Conservation (phyloP, 1,140 invertebrate species). For the Delia radicum region DNA sequence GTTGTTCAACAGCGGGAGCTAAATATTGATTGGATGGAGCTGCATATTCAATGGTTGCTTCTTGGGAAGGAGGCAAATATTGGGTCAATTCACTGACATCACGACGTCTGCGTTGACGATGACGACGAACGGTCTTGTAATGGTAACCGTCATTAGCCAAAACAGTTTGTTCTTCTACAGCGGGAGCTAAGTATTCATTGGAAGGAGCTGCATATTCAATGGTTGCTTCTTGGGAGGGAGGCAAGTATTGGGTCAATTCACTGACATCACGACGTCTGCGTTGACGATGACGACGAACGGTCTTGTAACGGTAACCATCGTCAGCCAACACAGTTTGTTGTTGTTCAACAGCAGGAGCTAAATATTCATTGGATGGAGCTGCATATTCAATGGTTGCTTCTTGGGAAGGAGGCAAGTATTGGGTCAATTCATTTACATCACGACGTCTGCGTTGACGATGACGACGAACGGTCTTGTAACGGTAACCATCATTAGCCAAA, state of each 20-base stretch:
- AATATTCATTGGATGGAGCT: conserved; percentile 8
- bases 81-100: conserved; percentile 39
- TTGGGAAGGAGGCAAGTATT: conserved; percentile 35
- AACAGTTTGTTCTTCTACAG: conserved; percentile 24
- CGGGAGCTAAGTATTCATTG: conserved; percentile 37
- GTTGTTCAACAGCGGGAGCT: conserved; percentile 8
- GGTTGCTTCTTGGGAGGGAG: conserved; percentile 33
- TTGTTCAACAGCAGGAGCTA: conserved; percentile 17
- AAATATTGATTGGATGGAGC: conserved; percentile 14
- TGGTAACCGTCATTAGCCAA: conserved; percentile 35
- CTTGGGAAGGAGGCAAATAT: conserved; percentile 38
- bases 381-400: neutral
- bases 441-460: conserved; percentile 25
- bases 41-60: conserved; percentile 30
- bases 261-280: conserved; percentile 42
- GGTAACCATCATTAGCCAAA: conserved; percentile 36
- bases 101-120: conserved; percentile 36
- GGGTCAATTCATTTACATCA: conserved; percentile 28
- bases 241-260: conserved; percentile 39
- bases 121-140: conserved; percentile 36
- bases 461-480: conserved; percentile 37
- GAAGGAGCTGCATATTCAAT: conserved; percentile 22
- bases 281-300: conserved; percentile 36
- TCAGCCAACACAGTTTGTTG: conserved; percentile 33
- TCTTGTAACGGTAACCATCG: conserved; percentile 46